Evolutionary conservation across 2,888 invertebrate species (phyloP).

Genomic region (Molorchus minor): DNA sequence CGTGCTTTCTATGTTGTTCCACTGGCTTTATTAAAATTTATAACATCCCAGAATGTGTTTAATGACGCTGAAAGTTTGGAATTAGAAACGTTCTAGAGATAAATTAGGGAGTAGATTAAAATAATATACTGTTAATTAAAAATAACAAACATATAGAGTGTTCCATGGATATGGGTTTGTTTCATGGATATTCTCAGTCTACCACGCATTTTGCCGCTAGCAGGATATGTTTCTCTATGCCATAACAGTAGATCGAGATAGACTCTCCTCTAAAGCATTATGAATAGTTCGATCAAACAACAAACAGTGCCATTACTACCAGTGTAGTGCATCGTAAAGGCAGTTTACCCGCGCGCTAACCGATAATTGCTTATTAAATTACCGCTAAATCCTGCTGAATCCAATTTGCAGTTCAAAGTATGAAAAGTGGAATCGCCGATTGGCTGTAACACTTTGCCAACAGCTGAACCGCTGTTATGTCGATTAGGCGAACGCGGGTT

Average conservation of each 20-base stretch:
- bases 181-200: too few species aligned
- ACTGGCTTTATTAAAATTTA: slow-evolving; percentile 31
- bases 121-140: too few species aligned
- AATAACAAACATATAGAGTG: too few species aligned
- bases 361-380: slow-evolving; percentile 57
- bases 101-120: too few species aligned
- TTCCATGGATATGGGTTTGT: too few species aligned
- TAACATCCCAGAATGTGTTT: slow-evolving; percentile 34
- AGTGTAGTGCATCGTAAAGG: slow-evolving; percentile 40
- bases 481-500: slow-evolving; percentile 43
- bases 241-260: neutral
- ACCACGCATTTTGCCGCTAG: too few species aligned
- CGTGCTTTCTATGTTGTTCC: slow-evolving; percentile 15
- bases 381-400: slow-evolving; percentile 51
- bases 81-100: slow-evolving; percentile 27
- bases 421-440: slow-evolving; percentile 54
- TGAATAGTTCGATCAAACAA: neutral
- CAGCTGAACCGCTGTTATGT: slow-evolving; percentile 47
- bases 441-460: slow-evolving; percentile 44
- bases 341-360: slow-evolving; percentile 50
- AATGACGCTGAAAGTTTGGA: slow-evolving; percentile 38
- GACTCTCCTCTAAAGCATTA: neutral
- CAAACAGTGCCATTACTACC: slow-evolving; percentile 26
- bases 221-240: too few species aligned
- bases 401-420: slow-evolving; percentile 50